Evolutionary conservation across 1,140 invertebrate genomes (phyloP).

Genomic region (Scaptodrosophila lebanonensis): DNA sequence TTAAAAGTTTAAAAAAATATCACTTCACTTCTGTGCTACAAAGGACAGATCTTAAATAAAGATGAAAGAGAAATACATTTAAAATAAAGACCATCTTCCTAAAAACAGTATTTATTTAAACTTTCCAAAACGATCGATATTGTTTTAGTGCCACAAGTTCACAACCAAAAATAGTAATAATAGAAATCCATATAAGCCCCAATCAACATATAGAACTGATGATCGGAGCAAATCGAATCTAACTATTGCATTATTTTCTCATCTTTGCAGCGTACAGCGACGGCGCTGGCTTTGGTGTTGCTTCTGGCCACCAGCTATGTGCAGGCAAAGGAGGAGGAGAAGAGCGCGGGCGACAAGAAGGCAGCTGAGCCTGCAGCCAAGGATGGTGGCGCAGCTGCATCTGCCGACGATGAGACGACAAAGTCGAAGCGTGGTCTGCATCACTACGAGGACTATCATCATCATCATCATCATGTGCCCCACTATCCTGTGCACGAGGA

Average conservation of each 20-base stretch:
- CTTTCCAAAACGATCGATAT: too few relatives aligned
- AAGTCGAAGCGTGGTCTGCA: slow-evolving; percentile 83
- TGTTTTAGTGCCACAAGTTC: too few relatives aligned
- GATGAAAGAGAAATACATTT: too few relatives aligned
- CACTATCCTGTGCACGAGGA: slow-evolving; percentile 78
- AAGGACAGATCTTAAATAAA: too few relatives aligned
- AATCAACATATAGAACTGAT: slow-evolving; percentile 2
- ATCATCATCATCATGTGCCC: slow-evolving; percentile 64
- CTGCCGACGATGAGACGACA: slow-evolving; percentile 78
- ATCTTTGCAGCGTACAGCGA: slow-evolving; percentile 74
- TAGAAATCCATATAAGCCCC: not conserved
- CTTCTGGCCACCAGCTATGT: slow-evolving; percentile 75
- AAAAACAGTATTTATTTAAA: too few relatives aligned
- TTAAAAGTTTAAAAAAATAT: too few relatives aligned
- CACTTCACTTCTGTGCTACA: too few relatives aligned
- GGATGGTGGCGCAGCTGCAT: slow-evolving; percentile 71
- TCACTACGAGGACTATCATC: slow-evolving; percentile 78
- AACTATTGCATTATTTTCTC: not conserved
- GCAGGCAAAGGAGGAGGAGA: slow-evolving; percentile 68
- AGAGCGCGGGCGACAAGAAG: slow-evolving; percentile 78
- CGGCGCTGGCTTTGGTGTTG: slow-evolving; percentile 78
- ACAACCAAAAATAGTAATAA: too few relatives aligned
- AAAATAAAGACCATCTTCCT: too few relatives aligned
- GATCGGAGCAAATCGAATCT: not conserved
- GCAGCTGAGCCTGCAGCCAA: slow-evolving; percentile 75